A percentile compares a stretch with the other conserved stretches of the same genome.
Conservation (phyloP, 2,888 invertebrate genomes). For the Tetranychus piercei region DNA sequence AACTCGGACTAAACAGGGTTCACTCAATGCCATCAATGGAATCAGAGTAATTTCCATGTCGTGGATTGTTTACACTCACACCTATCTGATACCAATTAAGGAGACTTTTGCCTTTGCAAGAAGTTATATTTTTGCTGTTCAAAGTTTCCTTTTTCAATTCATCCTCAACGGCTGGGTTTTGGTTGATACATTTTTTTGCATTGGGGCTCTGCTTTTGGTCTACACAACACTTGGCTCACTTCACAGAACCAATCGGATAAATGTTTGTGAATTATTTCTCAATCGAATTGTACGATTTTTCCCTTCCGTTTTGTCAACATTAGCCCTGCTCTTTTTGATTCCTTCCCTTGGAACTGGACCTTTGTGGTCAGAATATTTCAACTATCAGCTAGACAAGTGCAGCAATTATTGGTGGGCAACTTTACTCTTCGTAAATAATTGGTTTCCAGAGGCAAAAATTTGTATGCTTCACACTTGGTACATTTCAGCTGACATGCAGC, state of each 20-base stretch:
- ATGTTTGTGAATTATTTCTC: conserved; percentile 21
- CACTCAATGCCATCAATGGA: conserved; percentile 24
- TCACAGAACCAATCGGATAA: conserved; percentile 20
- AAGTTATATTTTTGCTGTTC: conserved; percentile 17
- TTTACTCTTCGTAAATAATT: conserved; percentile 26
- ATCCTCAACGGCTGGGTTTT: conserved; percentile 26
- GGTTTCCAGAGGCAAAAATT: conserved; percentile 25
- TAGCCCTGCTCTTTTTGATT: conserved; percentile 24
- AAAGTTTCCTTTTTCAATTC: conserved; percentile 22
- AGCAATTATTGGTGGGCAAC: conserved; percentile 27
- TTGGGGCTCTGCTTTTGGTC: conserved; percentile 23
- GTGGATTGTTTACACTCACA: conserved; percentile 25
- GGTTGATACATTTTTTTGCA: conserved; percentile 25
- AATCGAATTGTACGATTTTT: conserved; percentile 24
- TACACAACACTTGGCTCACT: conserved; percentile 20
- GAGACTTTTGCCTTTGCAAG: conserved; percentile 16
- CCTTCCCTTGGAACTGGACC: conserved; percentile 25
- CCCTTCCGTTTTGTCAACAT: conserved; percentile 21
- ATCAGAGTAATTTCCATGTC: conserved; percentile 24
- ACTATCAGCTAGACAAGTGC: conserved; percentile 24
- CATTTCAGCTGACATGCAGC: conserved; percentile 26
- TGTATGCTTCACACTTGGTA: conserved; percentile 27
- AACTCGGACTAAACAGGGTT: conserved; percentile 17
- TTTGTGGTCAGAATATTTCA: conserved; percentile 25
- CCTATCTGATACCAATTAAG: conserved; percentile 22